Evolutionary conservation across 2,888 invertebrate species (phyloP), one percentile per base, ranked within the genome.

Genomic region (Andricus curvator): DNA sequence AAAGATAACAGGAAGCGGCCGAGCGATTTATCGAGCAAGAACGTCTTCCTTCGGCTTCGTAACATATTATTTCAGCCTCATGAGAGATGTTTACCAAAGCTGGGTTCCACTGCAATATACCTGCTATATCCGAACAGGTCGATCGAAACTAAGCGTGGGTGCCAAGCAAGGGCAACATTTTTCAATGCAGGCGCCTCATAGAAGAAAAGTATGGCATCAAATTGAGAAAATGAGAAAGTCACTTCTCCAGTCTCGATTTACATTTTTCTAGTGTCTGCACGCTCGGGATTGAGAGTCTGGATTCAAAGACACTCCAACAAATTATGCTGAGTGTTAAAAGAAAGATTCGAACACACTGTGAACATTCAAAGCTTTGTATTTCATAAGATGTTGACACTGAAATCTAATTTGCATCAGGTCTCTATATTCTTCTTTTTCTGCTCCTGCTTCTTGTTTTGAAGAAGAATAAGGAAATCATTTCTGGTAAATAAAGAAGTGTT

Each of bases 1-100:
- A 84, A 83, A 84, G 84, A 84, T 84, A 84, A 84, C 84, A 84
- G 84, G 83, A 84, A 84, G 84, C 84, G 83, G 81, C 82, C 81
- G 80, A 80, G 80, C 84, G 84, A 84, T 83, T 84, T 84, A 84
- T 84, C 84, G 83, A 82, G 84, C 79, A 81, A 48, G 78, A 84
- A 83, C 83, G 83, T 83, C 84, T 84, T 78, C 65, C 74, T 82
- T 68, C 79, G 81, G 82, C 80, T 79, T 64, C 68, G 80, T 83
- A 84, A 83, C 83, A 83, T 84, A 84, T 84, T 84, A 84, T 84
- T 84, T 84, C 81, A 84, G 82, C 44, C 83, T 81, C 84, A 84
- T 84, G 84, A 84, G 84, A 83, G 83, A 84, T 83, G 84, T 84
- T 84, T 84, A 84, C 84, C 82, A 80, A 84, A 83, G 83, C 82